These are phyloP conservation scores for Antitype chi DNA, from an alignment of 2,888 invertebrate genomes.

Conservation along the genomic window DNA sequence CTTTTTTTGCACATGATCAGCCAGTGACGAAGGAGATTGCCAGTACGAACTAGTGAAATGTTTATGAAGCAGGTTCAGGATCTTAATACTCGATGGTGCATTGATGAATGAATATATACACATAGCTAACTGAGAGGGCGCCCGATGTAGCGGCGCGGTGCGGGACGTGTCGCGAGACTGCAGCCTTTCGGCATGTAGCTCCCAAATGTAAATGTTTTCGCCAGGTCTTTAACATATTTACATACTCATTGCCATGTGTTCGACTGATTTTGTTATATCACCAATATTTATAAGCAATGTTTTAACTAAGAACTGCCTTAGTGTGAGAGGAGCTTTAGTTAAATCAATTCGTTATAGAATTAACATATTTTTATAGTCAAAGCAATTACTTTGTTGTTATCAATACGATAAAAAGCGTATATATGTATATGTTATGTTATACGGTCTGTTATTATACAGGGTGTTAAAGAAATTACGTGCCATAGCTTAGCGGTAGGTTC, in stretches of 20 bases:
- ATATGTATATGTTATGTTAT: too few relatives aligned
- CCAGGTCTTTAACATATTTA: neutral
- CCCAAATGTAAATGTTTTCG: neutral
- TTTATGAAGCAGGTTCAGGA: neutral
- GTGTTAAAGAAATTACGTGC: too few relatives aligned
- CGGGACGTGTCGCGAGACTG: too few relatives aligned
- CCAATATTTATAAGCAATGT: conserved; percentile 57
- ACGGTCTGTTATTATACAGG: too few relatives aligned
- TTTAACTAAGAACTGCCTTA: conserved; percentile 62
- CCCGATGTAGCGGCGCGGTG: neutral
- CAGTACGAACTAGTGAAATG: neutral
- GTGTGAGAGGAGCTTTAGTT: conserved; percentile 45
- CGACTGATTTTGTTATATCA: conserved; percentile 59
- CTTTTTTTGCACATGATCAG: too few relatives aligned
- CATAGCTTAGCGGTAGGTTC: too few relatives aligned
- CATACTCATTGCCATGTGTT: conserved; percentile 42
- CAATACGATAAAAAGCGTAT: conserved; percentile 45
- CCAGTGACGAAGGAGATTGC: neutral
- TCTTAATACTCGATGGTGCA: conserved; percentile 11
- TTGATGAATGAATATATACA: neutral
- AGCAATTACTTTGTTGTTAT: conserved; percentile 55
- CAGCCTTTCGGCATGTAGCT: too few relatives aligned
- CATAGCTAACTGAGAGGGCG: neutral
- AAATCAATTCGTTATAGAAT: conserved; percentile 66
- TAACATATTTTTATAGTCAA: conserved; percentile 63